phyloP scores from a whole-genome alignment of 2,888 invertebrate species.

The Rhimphoctona megacephalus region DNA sequence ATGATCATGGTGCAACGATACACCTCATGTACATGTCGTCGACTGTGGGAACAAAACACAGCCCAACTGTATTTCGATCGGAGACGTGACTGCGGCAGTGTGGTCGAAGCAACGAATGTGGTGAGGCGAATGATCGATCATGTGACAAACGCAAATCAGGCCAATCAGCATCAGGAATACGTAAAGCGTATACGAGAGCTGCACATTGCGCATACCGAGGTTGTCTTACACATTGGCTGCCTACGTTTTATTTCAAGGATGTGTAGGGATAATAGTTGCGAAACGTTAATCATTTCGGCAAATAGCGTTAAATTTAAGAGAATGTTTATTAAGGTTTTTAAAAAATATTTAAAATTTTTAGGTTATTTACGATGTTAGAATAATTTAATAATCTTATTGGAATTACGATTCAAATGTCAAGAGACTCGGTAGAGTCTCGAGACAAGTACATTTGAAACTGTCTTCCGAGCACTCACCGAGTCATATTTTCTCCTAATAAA shows the following conservation, averaged over 20 bases:
- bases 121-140: conserved; percentile 66
- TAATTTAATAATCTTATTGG: background rate
- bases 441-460: too few species aligned
- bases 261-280: background rate
- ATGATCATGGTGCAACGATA: background rate
- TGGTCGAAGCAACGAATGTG: conserved; percentile 60
- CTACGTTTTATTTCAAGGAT: background rate
- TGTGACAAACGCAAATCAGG: conserved; percentile 75
- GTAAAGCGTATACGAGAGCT: conserved; percentile 49
- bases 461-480: too few species aligned
- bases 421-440: too few species aligned
- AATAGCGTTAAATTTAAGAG: background rate
- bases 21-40: background rate
- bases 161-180: conserved; percentile 70
- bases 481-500: too few species aligned
- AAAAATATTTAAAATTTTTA: too few species aligned
- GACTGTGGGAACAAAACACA: conserved; percentile 50
- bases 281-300: background rate
- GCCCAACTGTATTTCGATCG: conserved; percentile 60
- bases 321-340: background rate
- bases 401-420: too few species aligned
- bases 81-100: conserved; percentile 54
- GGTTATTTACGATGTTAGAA: background rate
- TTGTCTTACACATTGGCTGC: background rate
- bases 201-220: background rate